A percentile compares a stretch with the other conserved stretches of the same genome.
These are phyloP conservation scores for Xerus rutilus DNA, from an alignment of 2,797 vertebrate species.

Conservation along the genomic window DNA sequence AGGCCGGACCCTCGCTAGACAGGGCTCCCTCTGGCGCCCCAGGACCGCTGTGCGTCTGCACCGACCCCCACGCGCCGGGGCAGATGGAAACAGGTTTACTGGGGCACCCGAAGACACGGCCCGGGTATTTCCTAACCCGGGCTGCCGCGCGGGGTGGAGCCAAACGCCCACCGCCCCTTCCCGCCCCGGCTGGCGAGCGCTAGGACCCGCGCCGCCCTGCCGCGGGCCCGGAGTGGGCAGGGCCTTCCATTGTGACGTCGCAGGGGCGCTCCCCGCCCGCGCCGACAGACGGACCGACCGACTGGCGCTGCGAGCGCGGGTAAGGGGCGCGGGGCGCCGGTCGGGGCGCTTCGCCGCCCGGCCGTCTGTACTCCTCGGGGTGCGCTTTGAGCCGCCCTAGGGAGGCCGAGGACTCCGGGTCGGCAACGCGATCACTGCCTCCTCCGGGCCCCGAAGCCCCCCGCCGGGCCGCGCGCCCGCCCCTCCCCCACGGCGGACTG, in stretches of 20 bases:
- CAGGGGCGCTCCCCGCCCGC: neutral
- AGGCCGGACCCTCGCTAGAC: neutral
- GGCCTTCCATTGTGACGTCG: conserved; percentile 10
- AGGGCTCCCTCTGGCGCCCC: no score
- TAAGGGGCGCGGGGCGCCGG: neutral
- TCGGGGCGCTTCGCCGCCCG: neutral
- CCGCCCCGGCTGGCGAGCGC: accelerated
- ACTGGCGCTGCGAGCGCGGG: neutral
- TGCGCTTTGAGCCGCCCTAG: neutral
- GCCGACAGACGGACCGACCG: neutral
- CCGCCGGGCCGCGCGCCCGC: neutral
- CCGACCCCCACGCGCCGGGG: neutral
- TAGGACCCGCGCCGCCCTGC: conserved; percentile 54
- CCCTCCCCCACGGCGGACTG: neutral
- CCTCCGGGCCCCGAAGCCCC: neutral
- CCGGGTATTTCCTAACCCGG: neutral
- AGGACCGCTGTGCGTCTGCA: neutral
- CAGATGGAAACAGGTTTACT: neutral
- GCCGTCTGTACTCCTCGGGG: accelerated
- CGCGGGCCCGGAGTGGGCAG: neutral
- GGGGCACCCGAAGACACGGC: neutral
- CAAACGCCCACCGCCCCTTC: accelerated
- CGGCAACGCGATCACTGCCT: neutral
- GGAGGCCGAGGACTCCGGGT: neutral
- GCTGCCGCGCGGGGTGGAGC: neutral